These are phyloP conservation scores for Pristionchus fissidentatus DNA, from an alignment of 2,888 invertebrate species.

Conservation along the genomic window DNA sequence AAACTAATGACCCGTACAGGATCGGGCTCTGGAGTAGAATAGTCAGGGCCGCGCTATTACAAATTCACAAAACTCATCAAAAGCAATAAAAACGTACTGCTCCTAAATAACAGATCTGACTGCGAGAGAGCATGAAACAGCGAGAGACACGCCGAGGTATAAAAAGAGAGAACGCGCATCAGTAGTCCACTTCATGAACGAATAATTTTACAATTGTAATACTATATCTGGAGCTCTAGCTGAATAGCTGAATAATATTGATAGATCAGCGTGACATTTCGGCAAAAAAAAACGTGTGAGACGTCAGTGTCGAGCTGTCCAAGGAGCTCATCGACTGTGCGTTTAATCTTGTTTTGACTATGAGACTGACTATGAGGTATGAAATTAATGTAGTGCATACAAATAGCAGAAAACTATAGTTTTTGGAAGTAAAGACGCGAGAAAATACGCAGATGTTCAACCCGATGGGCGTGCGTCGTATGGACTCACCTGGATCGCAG, in stretches of 20 bases:
- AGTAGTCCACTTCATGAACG: too few species aligned
- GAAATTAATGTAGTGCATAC: conserved; percentile 19
- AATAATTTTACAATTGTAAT: too few species aligned
- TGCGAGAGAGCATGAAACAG: too few species aligned
- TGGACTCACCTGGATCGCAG: conserved; percentile 59
- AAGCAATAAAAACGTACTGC: too few species aligned
- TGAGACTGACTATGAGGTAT: conserved; percentile 49
- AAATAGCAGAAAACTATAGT: background rate
- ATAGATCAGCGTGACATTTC: too few species aligned
- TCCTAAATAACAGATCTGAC: too few species aligned
- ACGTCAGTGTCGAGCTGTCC: conserved; percentile 94
- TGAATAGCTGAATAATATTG: too few species aligned
- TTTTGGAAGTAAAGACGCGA: conserved; percentile 51
- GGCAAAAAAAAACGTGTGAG: too few species aligned
- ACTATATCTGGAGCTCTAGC: too few species aligned
- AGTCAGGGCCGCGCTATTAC: background rate
- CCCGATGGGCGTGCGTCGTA: conserved; percentile 49
- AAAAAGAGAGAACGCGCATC: too few species aligned
- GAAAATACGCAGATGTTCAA: conserved; percentile 50
- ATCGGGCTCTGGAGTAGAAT: background rate
- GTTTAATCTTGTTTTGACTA: conserved; percentile 46
- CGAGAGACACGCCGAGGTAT: too few species aligned
- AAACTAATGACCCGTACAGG: background rate
- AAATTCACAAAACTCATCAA: too few species aligned
- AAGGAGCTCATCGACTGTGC: conserved; percentile 93